These are phyloP conservation scores for Mionectes olivaceus DNA, from an alignment of 2,797 vertebrate genomes.

Conservation along the genomic window DNA sequence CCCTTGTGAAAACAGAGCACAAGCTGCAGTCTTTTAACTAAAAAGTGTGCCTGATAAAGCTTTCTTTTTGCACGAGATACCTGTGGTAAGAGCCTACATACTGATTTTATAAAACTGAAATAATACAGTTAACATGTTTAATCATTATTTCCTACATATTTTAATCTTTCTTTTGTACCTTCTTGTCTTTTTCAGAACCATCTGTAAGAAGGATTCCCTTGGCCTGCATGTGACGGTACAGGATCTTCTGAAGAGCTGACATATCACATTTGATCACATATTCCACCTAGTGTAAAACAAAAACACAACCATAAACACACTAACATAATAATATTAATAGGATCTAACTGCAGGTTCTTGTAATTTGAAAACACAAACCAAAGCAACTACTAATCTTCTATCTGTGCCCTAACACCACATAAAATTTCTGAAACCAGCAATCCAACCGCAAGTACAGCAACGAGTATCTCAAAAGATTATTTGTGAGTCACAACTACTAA, in stretches of 20 bases:
- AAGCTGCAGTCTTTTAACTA: not conserved
- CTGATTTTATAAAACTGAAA: not conserved
- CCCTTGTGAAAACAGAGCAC: not conserved
- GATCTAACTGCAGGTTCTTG: not conserved
- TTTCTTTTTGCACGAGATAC: not conserved
- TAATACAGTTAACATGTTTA: not conserved
- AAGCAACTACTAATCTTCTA: not conserved
- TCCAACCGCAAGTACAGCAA: not conserved
- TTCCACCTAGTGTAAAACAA: constrained; percentile 86
- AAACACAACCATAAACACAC: not conserved
- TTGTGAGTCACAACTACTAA: not conserved
- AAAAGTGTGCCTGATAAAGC: not conserved
- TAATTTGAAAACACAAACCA: not conserved
- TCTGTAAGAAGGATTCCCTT: constrained; percentile 98
- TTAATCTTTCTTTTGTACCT: constrained; percentile 77
- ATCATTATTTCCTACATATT: not conserved
- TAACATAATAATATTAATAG: not conserved
- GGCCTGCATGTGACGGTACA: constrained; percentile 97
- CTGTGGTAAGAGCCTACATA: not conserved
- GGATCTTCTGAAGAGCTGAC: constrained; percentile 97
- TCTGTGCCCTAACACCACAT: not conserved
- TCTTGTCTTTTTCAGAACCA: constrained; percentile 98
- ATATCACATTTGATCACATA: constrained; percentile 98
- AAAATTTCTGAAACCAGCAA: not conserved
- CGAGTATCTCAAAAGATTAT: not conserved